Conservation (phyloP, 2,888 invertebrate genomes). For the Caenorhabditis sinica region DNA sequence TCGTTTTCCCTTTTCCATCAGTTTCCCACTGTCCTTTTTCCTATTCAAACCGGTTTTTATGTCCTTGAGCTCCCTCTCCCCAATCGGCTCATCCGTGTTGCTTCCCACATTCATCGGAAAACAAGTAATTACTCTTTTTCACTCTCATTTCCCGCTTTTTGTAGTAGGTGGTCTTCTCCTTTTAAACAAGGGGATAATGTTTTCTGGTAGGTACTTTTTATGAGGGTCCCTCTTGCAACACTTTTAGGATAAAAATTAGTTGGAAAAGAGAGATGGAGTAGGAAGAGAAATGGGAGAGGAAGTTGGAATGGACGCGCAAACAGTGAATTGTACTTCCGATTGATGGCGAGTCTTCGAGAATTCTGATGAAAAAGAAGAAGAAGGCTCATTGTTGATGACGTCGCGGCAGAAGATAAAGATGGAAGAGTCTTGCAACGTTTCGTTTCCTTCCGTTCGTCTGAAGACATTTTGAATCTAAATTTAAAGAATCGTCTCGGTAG, state of each 20-base stretch:
- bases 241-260: conserved; percentile 23
- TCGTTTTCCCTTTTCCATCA: conserved; percentile 5
- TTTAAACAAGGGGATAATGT: conserved; percentile 18
- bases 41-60: conserved; percentile 42
- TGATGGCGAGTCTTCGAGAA: conserved; percentile 51
- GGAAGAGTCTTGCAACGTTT: conserved; percentile 37
- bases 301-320: conserved; percentile 61
- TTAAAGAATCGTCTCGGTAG: neutral
- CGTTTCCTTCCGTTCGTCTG: conserved; percentile 24
- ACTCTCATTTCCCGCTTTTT: conserved; percentile 18
- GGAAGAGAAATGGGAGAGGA: conserved; percentile 36
- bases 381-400: conserved; percentile 49
- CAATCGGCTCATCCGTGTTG: conserved; percentile 46
- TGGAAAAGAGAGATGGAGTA: neutral
- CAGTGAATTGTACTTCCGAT: conserved; percentile 68
- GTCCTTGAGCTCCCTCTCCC: conserved; percentile 6
- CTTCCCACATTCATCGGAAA: conserved; percentile 40
- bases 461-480: neutral
- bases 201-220: conserved; percentile 40
- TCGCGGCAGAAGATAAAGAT: conserved; percentile 14
- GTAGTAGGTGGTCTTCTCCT: conserved; percentile 28
- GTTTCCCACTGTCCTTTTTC: conserved; percentile 36
- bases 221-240: conserved; percentile 28
- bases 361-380: conserved; percentile 6
- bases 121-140: conserved; percentile 46